These are phyloP conservation scores for Stenchaetothrips biformis DNA, from an alignment of 2,888 invertebrate species.

Conservation along the genomic window DNA sequence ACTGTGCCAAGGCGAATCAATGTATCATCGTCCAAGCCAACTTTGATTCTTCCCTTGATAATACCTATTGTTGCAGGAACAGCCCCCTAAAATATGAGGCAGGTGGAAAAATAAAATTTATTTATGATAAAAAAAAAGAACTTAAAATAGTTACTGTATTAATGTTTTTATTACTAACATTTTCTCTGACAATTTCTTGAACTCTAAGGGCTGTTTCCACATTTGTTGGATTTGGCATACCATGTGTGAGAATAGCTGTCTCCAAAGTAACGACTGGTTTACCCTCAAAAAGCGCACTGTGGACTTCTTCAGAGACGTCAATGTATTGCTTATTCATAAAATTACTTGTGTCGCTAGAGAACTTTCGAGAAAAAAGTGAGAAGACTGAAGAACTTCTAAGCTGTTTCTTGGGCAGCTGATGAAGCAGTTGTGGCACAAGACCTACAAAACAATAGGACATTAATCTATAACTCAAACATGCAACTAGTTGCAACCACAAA, in stretches of 20 bases:
- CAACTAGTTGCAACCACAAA: no score
- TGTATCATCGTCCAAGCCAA: slow-evolving; percentile 65
- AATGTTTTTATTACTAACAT: slow-evolving; percentile 49
- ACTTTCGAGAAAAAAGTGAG: no score
- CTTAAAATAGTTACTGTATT: not conserved
- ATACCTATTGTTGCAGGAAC: slow-evolving; percentile 91
- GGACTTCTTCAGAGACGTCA: slow-evolving; percentile 52
- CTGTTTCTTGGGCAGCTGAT: no score
- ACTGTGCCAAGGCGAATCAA: slow-evolving; percentile 59
- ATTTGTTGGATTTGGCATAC: slow-evolving; percentile 93
- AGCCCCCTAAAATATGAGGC: slow-evolving; percentile 58
- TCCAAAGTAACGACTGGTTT: slow-evolving; percentile 88
- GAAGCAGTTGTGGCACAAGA: no score
- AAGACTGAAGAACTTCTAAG: no score
- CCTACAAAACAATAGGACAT: no score
- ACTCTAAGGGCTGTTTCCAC: slow-evolving; percentile 76
- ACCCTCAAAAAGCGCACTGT: slow-evolving; percentile 55
- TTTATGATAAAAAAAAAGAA: slow-evolving; percentile 14
- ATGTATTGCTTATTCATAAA: slow-evolving; percentile 29
- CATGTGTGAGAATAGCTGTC: slow-evolving; percentile 97
- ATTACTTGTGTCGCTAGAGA: not conserved
- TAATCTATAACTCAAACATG: no score
- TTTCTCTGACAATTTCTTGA: slow-evolving; percentile 67
- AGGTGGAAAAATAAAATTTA: not conserved
- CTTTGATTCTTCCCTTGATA: slow-evolving; percentile 71